A percentile compares a stretch with the other conserved stretches of the same genome.
These are phyloP conservation scores for Cricetomys ansorgei DNA, from an alignment of 2,113 vertebrate genomes.

Conservation along the genomic window DNA sequence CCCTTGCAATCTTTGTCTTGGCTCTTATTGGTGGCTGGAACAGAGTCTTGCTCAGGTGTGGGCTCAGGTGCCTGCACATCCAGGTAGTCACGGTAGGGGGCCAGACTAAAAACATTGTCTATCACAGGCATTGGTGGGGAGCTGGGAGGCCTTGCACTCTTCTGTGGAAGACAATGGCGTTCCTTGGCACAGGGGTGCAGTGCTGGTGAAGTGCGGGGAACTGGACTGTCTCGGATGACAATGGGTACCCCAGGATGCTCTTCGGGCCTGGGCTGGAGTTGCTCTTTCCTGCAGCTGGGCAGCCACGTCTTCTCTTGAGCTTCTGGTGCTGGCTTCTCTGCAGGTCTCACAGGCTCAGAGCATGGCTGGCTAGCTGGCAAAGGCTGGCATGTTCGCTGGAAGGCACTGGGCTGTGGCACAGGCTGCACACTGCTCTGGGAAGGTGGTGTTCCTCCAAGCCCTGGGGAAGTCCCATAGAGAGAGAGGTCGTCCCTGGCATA, in stretches of 20 bases:
- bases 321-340: not conserved
- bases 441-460: slow-evolving; percentile 72
- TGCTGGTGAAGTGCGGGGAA: fast-evolving
- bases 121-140: slow-evolving; percentile 96
- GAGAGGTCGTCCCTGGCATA: slow-evolving; percentile 64
- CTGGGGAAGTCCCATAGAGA: slow-evolving; percentile 68
- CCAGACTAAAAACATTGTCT: slow-evolving; percentile 95
- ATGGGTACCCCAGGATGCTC: slow-evolving; percentile 31
- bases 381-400: slow-evolving; percentile 76
- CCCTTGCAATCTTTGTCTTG: fast-evolving
- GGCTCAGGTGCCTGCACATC: slow-evolving; percentile 56
- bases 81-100: slow-evolving; percentile 90
- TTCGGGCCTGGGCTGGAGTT: not conserved
- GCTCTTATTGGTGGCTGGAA: not conserved
- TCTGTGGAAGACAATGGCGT: not conserved
- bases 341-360: fast-evolving
- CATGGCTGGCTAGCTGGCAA: not conserved
- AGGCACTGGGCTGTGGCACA: slow-evolving; percentile 72
- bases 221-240: slow-evolving; percentile 68
- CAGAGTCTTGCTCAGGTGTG: fast-evolving
- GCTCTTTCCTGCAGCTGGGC: slow-evolving; percentile 12
- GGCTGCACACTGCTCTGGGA: slow-evolving; percentile 70
- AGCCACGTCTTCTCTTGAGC: slow-evolving; percentile 1
- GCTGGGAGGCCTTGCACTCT: not conserved
- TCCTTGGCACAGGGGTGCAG: not conserved